Evolutionary conservation across 2,888 invertebrate species (phyloP), one percentile per base, ranked within the genome.

Genomic region (Cheilosia variabilis): DNA sequence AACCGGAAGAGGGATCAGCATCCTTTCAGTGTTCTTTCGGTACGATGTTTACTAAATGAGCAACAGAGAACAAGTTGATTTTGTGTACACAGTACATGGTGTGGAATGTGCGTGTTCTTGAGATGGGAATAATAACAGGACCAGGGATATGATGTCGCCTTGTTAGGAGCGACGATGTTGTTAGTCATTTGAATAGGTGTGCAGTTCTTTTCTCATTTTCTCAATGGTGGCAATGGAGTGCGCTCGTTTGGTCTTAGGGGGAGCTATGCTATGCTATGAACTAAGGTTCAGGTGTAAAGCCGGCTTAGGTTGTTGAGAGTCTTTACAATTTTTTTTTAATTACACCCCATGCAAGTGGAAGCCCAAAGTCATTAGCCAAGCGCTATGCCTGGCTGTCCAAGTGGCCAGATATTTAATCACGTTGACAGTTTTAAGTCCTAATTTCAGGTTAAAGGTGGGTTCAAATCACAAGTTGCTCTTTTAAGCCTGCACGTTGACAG

Each of bases 41-140:
- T 65, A 75, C 55, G 63, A 75, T 75, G 55, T 75, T 57, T 53
- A 57, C 73, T 75, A 75, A 75, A 75, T 65, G 73, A 75, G 65
- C 73, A 57, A 55, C 55, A 65, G 37, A 65, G 27, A 57, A 69
- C 69, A 58, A 69, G 69, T 69, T 69, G 47, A 60, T 41, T 37
- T 53, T 57, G 53, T 68, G 24, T 24, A 22, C 13, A 2, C 15
- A 53, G 27, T 34, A 27, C 37, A 9, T n/a, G 31, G 43, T 37
- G 58, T 31, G 58, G 60, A 52, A 62, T 52, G 60, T 72, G 60
- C 41, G 60, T n/a, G 45, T 50, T n/a, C 19, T 60, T 7, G 24
- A 41, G 24, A 63, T 31, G 62, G 31, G 62, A 72, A 62, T 47
- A 55, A 53, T 31, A 63, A 73, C 62, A 73, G 45, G 63, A 73